Percentiles rank a stretch among this genome's conserved stretches.
Conservation (phyloP, 2,113 vertebrate genomes). For the Dicentrarchus labrax region DNA sequence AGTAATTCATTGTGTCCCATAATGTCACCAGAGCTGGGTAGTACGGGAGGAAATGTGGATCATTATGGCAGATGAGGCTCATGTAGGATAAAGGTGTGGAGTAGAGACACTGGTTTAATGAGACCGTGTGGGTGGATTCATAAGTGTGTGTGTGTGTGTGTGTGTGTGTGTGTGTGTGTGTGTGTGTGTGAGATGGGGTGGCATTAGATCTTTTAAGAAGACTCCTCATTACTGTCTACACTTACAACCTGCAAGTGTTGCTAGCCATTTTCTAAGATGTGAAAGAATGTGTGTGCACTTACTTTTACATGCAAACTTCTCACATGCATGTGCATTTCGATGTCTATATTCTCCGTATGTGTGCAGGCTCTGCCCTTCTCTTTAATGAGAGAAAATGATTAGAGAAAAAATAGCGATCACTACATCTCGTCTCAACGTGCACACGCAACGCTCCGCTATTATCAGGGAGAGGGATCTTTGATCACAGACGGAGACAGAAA, state of each 20-base stretch:
- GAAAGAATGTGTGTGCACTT: constrained; percentile 1
- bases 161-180: constrained; percentile 15
- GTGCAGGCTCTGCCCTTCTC: background rate
- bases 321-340: constrained; percentile 8
- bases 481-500: constrained; percentile 66
- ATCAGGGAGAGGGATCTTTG: constrained; percentile 70
- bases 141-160: constrained; percentile 13
- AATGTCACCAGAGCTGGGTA: constrained; percentile 46
- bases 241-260: constrained; percentile 25
- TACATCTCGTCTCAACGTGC: constrained; percentile 5
- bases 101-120: constrained; percentile 64
- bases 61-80: constrained; percentile 50
- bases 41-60: constrained; percentile 44
- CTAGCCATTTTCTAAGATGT: constrained; percentile 36
- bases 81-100: constrained; percentile 46
- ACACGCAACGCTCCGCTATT: constrained; percentile 47
- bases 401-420: constrained; percentile 41
- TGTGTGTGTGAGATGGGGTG: constrained; percentile 15
- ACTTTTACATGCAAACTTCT: constrained; percentile 27
- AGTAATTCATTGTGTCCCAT: constrained; percentile 7
- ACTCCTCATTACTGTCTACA: constrained; percentile 65
- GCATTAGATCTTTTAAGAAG: constrained; percentile 58
- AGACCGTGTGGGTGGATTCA: constrained; percentile 53
- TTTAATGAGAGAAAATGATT: constrained; percentile 75
- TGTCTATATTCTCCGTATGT: background rate